These are phyloP conservation scores for Formica exsecta DNA, from an alignment of 1,140 invertebrate species.

Conservation along the genomic window DNA sequence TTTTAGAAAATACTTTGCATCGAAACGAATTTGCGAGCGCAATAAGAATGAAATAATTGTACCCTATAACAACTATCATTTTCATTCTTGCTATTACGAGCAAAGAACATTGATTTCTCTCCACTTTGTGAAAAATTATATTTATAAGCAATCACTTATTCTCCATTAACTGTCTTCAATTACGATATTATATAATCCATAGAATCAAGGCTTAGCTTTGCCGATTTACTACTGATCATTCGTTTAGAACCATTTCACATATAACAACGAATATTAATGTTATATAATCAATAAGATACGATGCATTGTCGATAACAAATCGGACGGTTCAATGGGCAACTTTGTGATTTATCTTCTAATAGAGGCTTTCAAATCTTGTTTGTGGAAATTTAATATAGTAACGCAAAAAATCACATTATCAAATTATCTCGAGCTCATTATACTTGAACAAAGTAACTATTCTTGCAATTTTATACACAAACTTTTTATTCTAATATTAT, in stretches of 20 bases:
- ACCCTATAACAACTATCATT: background rate
- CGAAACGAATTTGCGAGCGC: background rate
- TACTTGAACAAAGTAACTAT: background rate
- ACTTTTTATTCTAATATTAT: background rate
- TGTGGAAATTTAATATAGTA: background rate
- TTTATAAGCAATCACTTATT: constrained; percentile 11
- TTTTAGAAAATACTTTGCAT: background rate
- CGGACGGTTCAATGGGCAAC: background rate
- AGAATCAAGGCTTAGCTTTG: background rate
- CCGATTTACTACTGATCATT: background rate
- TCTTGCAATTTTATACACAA: background rate
- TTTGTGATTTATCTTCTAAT: background rate
- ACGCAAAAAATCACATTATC: background rate
- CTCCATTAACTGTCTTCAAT: background rate
- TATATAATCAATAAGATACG: background rate
- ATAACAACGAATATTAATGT: background rate
- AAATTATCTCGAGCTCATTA: constrained; percentile 17
- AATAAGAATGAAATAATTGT: background rate
- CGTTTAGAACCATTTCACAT: background rate
- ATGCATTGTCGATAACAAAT: background rate
- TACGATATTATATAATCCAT: background rate
- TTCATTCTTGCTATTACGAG: constrained; percentile 15
- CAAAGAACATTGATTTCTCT: background rate
- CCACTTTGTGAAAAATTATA: constrained; percentile 4
- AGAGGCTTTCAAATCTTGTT: background rate